These are phyloP conservation scores for Phocoena sinus DNA, from an alignment of 2,113 vertebrate genomes.

Conservation along the genomic window DNA sequence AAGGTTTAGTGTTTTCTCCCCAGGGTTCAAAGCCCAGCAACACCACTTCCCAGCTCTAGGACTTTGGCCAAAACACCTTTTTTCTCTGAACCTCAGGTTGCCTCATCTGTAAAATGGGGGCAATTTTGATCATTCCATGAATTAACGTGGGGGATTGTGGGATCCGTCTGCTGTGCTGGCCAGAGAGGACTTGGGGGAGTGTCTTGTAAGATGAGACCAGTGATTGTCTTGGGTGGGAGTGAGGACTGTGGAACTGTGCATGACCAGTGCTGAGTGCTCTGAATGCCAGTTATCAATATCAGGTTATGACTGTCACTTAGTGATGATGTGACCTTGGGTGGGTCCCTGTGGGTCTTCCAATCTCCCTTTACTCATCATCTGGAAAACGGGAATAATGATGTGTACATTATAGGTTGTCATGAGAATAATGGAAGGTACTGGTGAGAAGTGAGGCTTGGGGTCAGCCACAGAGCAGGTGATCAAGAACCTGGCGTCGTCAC, in stretches of 20 bases:
- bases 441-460: background rate
- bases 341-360: too few relatives aligned
- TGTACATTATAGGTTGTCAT: accelerated
- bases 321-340: background rate
- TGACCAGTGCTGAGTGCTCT: accelerated
- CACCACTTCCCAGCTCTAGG: background rate
- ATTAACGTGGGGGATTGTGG: background rate
- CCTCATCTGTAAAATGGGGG: background rate
- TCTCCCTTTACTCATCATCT: background rate
- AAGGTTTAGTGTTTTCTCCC: background rate
- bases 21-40: background rate
- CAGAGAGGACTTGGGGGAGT: background rate
- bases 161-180: background rate
- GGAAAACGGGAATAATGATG: background rate
- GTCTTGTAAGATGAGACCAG: background rate
- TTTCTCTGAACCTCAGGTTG: background rate
- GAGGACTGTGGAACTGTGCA: background rate
- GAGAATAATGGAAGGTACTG: background rate
- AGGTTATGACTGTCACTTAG: background rate
- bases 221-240: background rate
- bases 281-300: accelerated
- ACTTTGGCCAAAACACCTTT: too few relatives aligned
- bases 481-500: accelerated
- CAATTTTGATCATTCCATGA: background rate
- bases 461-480: background rate